Base-by-base conservation (phyloP, 2,113 vertebrate species). In the Gnathonemus longibarbis region DNA sequence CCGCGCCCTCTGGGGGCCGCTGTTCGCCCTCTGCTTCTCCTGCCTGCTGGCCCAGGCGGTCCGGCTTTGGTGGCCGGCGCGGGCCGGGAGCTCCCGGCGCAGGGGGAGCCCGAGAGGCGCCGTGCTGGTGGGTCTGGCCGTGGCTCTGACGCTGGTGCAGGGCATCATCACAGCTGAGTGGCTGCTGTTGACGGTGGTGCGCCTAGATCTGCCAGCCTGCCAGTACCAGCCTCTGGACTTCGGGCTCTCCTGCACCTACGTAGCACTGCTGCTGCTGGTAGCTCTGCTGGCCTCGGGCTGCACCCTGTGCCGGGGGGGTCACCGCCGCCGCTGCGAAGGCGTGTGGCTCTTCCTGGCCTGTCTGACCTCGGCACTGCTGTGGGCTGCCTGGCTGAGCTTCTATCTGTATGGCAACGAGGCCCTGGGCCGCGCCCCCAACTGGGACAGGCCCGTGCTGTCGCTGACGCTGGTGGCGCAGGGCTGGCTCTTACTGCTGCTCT, bases 321-420 rank as follows among this genome's bases (percentile, higher is more conserved):
- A 95, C 92, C 96, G 96, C 84, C 99, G 98, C 98, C 98, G 98
- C 92, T 97, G 97, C 80, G 98, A 98, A 0, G 98, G 96, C 3
- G 94, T 96, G 48, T 98, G 98, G 95, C 94, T 99, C 88, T 97
- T 99, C 91, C 91, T 98, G 90, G 97, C 98, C 0, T 96, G 97
- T 70, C 94, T 98, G 31, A 95, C 97, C 2, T 98, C 98, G 0
- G 91, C 97, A 35, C 92, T 99, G 89, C 96, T 99, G 45, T 99
- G 98, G 98, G 97, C 97, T 0, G 96, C 97, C 91, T 99, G 98
- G 98, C 94, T 98, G 91, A 97, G 97, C 87, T 98, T 99, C 96
- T 99, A 99, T 90, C 97, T 99, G 7, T 98, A 97, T 0, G 98
- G 97, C 84, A 97, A 97, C 0, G 93, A 94, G 0, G 91, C 93